A percentile compares a stretch with the other conserved stretches of the same genome.
Conservation (phyloP, 2,888 invertebrate genomes). For the Uropetala carovei region DNA sequence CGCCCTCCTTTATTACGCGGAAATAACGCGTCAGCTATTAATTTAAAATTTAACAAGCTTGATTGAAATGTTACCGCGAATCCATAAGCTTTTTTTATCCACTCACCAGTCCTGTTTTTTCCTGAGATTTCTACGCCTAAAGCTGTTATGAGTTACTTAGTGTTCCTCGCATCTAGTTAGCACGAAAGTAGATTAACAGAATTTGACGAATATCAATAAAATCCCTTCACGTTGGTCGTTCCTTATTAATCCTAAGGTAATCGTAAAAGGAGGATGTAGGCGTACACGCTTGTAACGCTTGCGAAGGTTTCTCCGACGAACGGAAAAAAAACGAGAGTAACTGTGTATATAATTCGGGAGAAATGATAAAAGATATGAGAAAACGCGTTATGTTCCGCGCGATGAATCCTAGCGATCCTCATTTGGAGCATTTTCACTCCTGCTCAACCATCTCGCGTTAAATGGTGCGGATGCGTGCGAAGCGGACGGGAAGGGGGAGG, state of each 20-base stretch:
- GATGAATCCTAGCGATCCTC: neutral
- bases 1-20: no score
- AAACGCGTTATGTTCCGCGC: constrained; percentile 12
- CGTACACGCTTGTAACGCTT: neutral
- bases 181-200: no score
- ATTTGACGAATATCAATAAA: no score
- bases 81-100: no score
- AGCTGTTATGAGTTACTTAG: no score
- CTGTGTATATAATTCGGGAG: neutral
- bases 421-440: neutral
- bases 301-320: neutral
- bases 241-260: neutral
- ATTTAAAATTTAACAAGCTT: no score
- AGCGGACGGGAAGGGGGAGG: neutral
- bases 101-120: no score
- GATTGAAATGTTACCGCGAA: no score
- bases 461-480: neutral
- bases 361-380: neutral
- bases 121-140: no score
- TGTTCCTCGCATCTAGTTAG: no score
- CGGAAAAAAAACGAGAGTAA: neutral
- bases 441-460: neutral
- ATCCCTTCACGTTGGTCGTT: neutral
- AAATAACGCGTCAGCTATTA: no score
- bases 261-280: neutral